Evolutionary conservation across 2,113 vertebrate genomes (phyloP).

Genomic region (Campylomormyrus tamandua): DNA sequence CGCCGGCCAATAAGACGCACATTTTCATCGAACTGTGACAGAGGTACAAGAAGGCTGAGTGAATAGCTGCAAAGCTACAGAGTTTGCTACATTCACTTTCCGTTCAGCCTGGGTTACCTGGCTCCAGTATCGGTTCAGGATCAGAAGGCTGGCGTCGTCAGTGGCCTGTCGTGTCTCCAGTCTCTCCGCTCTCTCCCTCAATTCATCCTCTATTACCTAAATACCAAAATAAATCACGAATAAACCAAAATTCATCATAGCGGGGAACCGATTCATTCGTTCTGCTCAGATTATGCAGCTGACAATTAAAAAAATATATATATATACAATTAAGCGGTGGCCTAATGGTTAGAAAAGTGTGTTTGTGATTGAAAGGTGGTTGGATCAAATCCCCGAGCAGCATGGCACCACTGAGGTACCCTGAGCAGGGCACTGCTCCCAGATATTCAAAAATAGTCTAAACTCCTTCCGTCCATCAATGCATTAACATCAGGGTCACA

Average conservation of each 20-base stretch:
- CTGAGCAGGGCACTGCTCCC: no score
- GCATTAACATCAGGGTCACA: background rate
- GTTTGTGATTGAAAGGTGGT: no score
- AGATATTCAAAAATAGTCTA: background rate
- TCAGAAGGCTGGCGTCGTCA: conserved; percentile 86
- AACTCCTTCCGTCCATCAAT: background rate
- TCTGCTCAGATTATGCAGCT: background rate
- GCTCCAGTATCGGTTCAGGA: conserved; percentile 95
- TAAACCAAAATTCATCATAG: background rate
- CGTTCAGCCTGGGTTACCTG: conserved; percentile 61
- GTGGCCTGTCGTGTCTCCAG: conserved; percentile 91
- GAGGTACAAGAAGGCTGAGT: background rate
- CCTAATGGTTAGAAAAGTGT: no score
- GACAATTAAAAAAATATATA: background rate
- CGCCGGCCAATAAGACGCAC: conserved; percentile 75
- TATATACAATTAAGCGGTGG: no score
- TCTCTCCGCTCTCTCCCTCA: conserved; percentile 86
- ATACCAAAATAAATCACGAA: background rate
- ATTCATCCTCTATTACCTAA: conserved; percentile 88
- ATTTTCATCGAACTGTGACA: conserved; percentile 84
- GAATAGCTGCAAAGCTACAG: background rate
- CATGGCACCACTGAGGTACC: no score
- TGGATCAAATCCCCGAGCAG: no score
- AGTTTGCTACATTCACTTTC: background rate
- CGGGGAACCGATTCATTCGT: background rate